Percentiles rank a stretch among this genome's conserved stretches.
phyloP scores from a whole-genome alignment of 2,888 invertebrate genomes.

The Nemapogon koenigi region DNA sequence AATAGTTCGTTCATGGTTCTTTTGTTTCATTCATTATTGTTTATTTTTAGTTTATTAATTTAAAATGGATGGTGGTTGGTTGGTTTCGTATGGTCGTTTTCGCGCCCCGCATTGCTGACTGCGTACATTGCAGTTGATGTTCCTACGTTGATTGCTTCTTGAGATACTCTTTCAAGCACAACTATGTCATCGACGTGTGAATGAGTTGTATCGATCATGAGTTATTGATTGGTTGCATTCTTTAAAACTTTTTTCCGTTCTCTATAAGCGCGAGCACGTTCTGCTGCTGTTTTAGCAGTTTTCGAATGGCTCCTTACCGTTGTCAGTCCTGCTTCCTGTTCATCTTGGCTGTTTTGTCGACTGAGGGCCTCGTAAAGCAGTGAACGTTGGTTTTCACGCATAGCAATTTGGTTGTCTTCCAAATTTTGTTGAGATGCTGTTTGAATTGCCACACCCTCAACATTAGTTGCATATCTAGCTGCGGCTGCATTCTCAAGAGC shows the following conservation, averaged over 20 bases:
- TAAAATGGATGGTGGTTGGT: not conserved
- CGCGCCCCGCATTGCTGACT: not conserved
- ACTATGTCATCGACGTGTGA: not conserved
- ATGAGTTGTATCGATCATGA: slow-evolving; percentile 1
- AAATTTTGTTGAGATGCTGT: slow-evolving; percentile 4
- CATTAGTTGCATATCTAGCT: slow-evolving; percentile 2
- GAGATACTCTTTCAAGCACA: not conserved
- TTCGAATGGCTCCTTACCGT: slow-evolving; percentile 5
- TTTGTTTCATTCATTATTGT: too few species aligned
- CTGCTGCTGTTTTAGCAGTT: slow-evolving; percentile 12
- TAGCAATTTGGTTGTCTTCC: slow-evolving; percentile 6
- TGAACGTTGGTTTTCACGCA: slow-evolving; percentile 10
- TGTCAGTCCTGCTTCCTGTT: not conserved
- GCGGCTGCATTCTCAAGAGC: slow-evolving; percentile 9
- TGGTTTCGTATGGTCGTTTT: not conserved
- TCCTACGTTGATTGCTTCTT: not conserved
- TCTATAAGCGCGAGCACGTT: slow-evolving; percentile 12
- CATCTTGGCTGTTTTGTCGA: slow-evolving; percentile 9
- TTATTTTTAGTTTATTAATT: too few species aligned
- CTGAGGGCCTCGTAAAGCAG: slow-evolving; percentile 11
- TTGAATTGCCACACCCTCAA: not conserved
- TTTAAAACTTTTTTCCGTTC: slow-evolving; percentile 12
- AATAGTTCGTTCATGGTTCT: too few species aligned
- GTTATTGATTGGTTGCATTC: slow-evolving; percentile 6
- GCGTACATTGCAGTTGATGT: not conserved